These are phyloP conservation scores for Chaenogobius annularis DNA, from an alignment of 2,113 vertebrate genomes.

Conservation along the genomic window DNA sequence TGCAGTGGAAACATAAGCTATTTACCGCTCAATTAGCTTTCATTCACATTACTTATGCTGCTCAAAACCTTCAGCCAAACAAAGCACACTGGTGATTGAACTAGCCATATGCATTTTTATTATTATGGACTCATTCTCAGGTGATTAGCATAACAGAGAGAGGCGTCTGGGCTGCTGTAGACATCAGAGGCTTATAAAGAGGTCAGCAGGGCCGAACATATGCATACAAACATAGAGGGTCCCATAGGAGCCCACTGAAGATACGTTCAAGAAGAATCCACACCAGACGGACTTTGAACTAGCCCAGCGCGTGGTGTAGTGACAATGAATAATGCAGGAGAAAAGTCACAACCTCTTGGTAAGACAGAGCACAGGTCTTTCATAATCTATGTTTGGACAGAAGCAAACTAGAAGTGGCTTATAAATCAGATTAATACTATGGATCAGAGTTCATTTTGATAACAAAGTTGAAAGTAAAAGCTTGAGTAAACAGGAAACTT, in stretches of 20 bases:
- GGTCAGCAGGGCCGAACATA: background rate
- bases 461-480: background rate
- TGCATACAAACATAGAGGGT: conserved; percentile 8
- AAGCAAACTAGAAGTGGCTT: background rate
- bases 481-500: background rate
- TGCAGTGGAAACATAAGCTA: background rate
- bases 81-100: background rate
- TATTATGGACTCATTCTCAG: background rate
- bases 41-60: background rate
- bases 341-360: background rate
- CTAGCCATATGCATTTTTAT: background rate
- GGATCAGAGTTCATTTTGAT: background rate
- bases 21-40: conserved; percentile 8
- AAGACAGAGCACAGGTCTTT: background rate
- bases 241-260: conserved; percentile 9
- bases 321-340: background rate
- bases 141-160: conserved; percentile 2
- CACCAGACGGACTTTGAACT: conserved; percentile 1
- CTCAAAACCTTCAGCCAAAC: background rate
- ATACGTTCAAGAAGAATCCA: background rate
- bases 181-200: conserved; percentile 7
- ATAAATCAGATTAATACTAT: background rate
- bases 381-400: background rate
- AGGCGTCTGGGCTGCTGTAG: background rate
- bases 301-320: background rate